A percentile compares a stretch with the other conserved stretches of the same genome.
Evolutionary conservation across 2,888 invertebrate genomes (phyloP).

Genomic region (Phragmatobia fuliginosa): DNA sequence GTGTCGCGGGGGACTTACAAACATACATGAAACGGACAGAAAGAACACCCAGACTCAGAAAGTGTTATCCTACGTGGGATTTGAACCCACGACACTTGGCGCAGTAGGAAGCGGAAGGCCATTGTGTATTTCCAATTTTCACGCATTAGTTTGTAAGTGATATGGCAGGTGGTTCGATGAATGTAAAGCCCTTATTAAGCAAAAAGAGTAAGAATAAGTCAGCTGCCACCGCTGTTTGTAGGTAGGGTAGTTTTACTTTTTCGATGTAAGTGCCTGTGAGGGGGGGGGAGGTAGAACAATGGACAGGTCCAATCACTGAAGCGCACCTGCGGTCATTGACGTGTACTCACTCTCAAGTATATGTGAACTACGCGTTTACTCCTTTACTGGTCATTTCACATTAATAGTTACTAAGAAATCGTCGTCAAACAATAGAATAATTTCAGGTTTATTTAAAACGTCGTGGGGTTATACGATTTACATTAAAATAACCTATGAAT

Average conservation of each 20-base stretch:
- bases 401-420: conserved; percentile 1
- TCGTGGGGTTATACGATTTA: background rate
- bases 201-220: conserved; percentile 22
- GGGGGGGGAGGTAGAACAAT: conserved; percentile 66
- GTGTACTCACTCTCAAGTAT: conserved; percentile 66
- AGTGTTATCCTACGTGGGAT: too few relatives aligned
- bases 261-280: conserved; percentile 30
- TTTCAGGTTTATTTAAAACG: background rate
- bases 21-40: too few relatives aligned
- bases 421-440: background rate
- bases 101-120: too few relatives aligned
- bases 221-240: conserved; percentile 42
- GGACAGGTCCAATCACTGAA: conserved; percentile 76
- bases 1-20: too few relatives aligned
- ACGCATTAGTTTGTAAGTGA: background rate
- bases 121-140: conserved; percentile 6
- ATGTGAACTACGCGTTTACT: conserved; percentile 18
- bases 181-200: too few relatives aligned
- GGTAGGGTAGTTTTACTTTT: conserved; percentile 49
- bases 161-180: conserved; percentile 9
- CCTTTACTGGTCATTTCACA: conserved; percentile 27
- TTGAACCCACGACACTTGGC: too few relatives aligned
- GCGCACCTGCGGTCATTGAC: conserved; percentile 81
- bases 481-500: too few relatives aligned
- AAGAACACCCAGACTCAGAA: too few relatives aligned